Evolutionary conservation across 2,888 invertebrate species (phyloP), one percentile per base, ranked within the genome.

Genomic region (Brachycybe producta): DNA sequence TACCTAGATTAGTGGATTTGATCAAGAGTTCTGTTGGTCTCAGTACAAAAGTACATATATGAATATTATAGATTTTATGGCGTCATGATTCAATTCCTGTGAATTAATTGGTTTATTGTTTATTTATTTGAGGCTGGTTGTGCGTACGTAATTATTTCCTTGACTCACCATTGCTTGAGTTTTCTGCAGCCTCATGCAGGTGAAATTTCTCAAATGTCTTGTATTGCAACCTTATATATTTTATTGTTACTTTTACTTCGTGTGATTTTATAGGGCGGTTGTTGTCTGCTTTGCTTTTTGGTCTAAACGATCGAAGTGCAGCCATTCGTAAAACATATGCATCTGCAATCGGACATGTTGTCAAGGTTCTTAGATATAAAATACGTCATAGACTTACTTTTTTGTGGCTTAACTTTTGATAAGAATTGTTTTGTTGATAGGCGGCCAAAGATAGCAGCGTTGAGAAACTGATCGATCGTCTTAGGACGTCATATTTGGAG

Each of bases 241-340:
- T 8, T 11, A 30, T 11, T 13, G 30, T 13, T 30, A 30, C 13
- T 30, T 38, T 17, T 5, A 13, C n/a, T 43, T 11, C 24, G 24
- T 43, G 24, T 23, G n/a, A 1, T 5, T 17, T 8, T 41, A 7
- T 27, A 74, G 76, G 75, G 35, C 80, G 79, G 68, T 62, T 80
- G 40, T 65, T 81, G 58, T 70, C 73, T 21, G 74, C 74, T 8
- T 67, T 87, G 48, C 72, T 87, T 34, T 78, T 78, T 57, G 87
- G 88, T 0, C 71, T 90, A 17, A 79, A 80, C 41, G 91, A 94
- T 67, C 76, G 87, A 52, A 91, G 90, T 63, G 71, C 78, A 0
- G 81, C 83, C 0, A 79, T 91, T 1, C 74, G 88, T 59, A 88
- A 85, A 68, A 81, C 83, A 56, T 86, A 82, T 64, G 84, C 90